Conservation (phyloP, 2,113 vertebrate species). For the Myocastor coypus region DNA sequence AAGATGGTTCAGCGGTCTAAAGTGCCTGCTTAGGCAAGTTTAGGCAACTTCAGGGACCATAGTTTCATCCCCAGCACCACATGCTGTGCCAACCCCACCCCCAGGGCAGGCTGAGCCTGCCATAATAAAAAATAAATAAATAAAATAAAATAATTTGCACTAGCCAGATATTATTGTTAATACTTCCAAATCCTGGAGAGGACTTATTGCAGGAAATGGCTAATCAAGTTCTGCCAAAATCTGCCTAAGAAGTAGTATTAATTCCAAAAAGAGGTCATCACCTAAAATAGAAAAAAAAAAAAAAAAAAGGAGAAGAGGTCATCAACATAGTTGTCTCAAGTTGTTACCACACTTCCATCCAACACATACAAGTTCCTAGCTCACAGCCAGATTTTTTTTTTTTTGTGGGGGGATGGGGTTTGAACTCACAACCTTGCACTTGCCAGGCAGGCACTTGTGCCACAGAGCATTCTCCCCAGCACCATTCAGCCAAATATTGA, state of each 20-base stretch:
- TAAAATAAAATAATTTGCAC: not conserved
- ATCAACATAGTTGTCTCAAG: not conserved
- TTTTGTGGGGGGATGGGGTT: too few species aligned
- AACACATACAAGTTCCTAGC: not conserved
- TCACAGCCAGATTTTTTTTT: not conserved
- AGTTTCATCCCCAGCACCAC: too few species aligned
- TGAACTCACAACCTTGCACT: too few species aligned
- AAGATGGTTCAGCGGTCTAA: too few species aligned
- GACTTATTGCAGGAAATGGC: not conserved
- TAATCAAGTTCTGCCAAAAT: not conserved
- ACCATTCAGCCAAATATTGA: not conserved
- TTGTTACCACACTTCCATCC: not conserved
- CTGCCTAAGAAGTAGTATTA: slow-evolving; percentile 9
- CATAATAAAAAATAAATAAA: too few species aligned
- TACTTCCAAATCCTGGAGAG: not conserved
- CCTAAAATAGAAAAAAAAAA: too few species aligned
- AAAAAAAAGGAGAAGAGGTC: not conserved
- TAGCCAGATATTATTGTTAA: not conserved
- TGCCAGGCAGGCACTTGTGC: too few species aligned
- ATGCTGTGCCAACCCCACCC: too few species aligned
- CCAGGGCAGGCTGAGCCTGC: too few species aligned
- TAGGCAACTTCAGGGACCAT: too few species aligned
- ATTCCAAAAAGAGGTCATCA: not conserved
- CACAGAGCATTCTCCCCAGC: too few species aligned
- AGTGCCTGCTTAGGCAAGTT: too few species aligned